Conservation (phyloP, 1,140 invertebrate genomes). For the Ips nitidus region DNA sequence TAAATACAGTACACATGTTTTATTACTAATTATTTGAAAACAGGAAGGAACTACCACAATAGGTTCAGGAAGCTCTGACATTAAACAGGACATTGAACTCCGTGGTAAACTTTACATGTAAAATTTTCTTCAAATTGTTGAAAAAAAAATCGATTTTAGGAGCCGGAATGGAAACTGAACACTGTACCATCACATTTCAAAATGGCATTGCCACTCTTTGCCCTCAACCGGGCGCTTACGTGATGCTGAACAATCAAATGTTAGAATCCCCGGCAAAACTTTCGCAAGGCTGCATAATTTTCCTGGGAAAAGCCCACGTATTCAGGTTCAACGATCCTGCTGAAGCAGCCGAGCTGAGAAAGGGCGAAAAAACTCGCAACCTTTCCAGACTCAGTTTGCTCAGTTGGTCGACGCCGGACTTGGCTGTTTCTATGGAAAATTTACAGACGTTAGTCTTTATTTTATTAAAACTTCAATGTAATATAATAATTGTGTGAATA, state of each 20-base stretch:
- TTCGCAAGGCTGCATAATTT: constrained; percentile 72
- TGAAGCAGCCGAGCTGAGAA: constrained; percentile 82
- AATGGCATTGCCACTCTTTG: constrained; percentile 75
- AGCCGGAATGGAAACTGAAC: constrained; percentile 77
- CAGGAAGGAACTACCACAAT: constrained; percentile 73
- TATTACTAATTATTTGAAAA: too few species aligned
- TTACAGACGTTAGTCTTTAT: constrained; percentile 40
- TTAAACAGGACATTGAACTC: constrained; percentile 72
- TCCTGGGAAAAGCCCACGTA: constrained; percentile 87
- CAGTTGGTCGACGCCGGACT: constrained; percentile 79
- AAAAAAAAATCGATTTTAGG: constrained; percentile 44
- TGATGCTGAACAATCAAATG: constrained; percentile 80
- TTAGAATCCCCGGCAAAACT: constrained; percentile 73
- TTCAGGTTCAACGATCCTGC: constrained; percentile 84
- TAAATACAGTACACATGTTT: too few species aligned
- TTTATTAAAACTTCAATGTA: neutral
- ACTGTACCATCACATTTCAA: constrained; percentile 76
- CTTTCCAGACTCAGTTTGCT: constrained; percentile 81
- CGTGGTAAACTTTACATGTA: constrained; percentile 51
- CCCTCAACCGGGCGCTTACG: constrained; percentile 70
- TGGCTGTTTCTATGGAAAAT: constrained; percentile 77
- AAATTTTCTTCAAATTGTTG: neutral
- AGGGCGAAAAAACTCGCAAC: constrained; percentile 69
- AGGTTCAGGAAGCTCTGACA: constrained; percentile 71
- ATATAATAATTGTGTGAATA: neutral